Conservation (phyloP, 1,140 invertebrate species). For the Camponotus vicinus region DNA sequence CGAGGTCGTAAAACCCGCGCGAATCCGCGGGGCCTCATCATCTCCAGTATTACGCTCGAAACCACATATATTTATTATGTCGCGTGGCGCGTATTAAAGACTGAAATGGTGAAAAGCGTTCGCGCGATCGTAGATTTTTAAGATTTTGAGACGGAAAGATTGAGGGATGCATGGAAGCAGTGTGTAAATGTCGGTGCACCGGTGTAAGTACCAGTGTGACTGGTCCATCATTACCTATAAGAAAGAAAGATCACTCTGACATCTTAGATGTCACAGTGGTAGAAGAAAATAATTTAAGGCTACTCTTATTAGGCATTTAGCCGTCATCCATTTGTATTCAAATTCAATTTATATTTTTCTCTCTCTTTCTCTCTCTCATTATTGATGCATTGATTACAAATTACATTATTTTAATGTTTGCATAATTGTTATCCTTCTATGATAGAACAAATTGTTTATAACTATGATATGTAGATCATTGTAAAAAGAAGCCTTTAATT, state of each 20-base stretch:
- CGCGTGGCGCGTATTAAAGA: conserved; percentile 76
- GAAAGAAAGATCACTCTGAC: not conserved
- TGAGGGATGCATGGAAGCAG: not conserved
- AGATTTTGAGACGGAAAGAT: conserved; percentile 18
- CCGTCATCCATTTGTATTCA: not conserved
- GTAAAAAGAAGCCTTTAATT: conserved; percentile 27
- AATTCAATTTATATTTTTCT: not conserved
- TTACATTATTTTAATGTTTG: conserved; percentile 1
- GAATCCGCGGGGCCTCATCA: conserved; percentile 30
- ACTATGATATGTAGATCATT: not conserved
- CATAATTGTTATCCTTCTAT: not conserved
- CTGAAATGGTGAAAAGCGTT: conserved; percentile 74
- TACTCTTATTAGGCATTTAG: not conserved
- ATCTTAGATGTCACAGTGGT: conserved; percentile 23
- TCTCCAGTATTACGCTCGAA: conserved; percentile 81
- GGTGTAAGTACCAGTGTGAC: not conserved
- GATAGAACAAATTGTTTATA: not conserved
- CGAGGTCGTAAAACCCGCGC: conserved; percentile 45
- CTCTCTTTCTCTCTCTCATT: not conserved
- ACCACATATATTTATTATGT: conserved; percentile 78
- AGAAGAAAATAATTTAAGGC: conserved; percentile 52
- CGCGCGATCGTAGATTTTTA: conserved; percentile 60
- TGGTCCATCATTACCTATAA: not conserved
- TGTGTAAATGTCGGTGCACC: conserved; percentile 27
- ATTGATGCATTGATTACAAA: conserved; percentile 1